Conservation (phyloP, 2,888 invertebrate species). For the Atethmia centrago region DNA sequence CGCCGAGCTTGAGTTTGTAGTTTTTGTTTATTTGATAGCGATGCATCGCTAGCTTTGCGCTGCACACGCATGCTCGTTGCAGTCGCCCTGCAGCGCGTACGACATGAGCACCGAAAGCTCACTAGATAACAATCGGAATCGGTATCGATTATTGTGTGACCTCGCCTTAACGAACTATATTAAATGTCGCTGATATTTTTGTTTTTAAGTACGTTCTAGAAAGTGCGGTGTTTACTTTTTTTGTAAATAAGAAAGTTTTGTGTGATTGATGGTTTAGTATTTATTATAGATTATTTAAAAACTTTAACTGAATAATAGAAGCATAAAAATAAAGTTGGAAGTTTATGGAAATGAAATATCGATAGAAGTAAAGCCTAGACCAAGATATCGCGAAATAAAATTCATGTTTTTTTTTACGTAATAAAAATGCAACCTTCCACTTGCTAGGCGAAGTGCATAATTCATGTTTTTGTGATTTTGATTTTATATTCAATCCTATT, state of each 20-base stretch:
- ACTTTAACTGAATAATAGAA: not conserved
- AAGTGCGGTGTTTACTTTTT: slow-evolving; percentile 37
- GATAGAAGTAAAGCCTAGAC: slow-evolving; percentile 40
- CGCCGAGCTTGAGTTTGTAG: slow-evolving; percentile 80
- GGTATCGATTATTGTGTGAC: slow-evolving; percentile 70
- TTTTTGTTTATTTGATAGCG: slow-evolving; percentile 90
- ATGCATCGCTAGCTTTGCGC: slow-evolving; percentile 83
- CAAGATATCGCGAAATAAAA: slow-evolving; percentile 45
- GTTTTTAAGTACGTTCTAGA: slow-evolving; percentile 41
- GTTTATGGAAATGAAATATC: slow-evolving; percentile 2
- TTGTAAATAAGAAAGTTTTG: not conserved
- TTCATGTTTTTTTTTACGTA: slow-evolving; percentile 48
- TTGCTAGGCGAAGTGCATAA: slow-evolving; percentile 81
- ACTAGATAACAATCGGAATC: slow-evolving; percentile 69
- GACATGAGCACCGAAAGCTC: slow-evolving; percentile 81
- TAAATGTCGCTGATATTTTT: slow-evolving; percentile 51
- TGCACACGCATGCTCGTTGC: slow-evolving; percentile 83
- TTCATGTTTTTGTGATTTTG: slow-evolving; percentile 78
- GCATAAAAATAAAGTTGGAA: not conserved
- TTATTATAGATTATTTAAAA: slow-evolving; percentile 6
- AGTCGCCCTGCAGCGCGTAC: slow-evolving; percentile 86
- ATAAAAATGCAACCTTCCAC: slow-evolving; percentile 82
- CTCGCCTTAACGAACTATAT: slow-evolving; percentile 66
- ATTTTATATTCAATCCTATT: slow-evolving; percentile 83
- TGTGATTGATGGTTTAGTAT: slow-evolving; percentile 4